Percentiles rank a stretch among this genome's conserved stretches.
Conservation (phyloP, 2,797 vertebrate genomes). For the Sphenodon punctatus region DNA sequence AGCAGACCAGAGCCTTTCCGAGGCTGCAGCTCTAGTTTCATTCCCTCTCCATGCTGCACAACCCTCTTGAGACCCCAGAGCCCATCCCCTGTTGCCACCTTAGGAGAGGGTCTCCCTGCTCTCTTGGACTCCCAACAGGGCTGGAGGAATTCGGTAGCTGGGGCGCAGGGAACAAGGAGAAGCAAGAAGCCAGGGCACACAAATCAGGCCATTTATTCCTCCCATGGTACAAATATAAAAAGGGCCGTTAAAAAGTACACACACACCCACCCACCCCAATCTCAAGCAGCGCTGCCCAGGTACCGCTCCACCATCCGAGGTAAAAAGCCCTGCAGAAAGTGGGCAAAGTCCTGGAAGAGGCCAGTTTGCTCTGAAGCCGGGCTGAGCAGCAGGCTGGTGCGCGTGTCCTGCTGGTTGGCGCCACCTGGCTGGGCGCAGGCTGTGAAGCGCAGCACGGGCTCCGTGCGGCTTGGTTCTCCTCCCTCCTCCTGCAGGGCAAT, state of each 20-base stretch:
- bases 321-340: slow-evolving; percentile 86
- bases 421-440: slow-evolving; percentile 65
- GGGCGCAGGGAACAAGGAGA: too few relatives aligned
- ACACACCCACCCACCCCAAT: background rate
- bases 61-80: too few relatives aligned
- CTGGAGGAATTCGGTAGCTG: too few relatives aligned
- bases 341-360: slow-evolving; percentile 85
- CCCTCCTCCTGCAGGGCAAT: slow-evolving; percentile 75
- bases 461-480: background rate
- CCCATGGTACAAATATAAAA: too few relatives aligned
- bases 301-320: slow-evolving; percentile 78
- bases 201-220: too few relatives aligned
- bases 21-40: too few relatives aligned
- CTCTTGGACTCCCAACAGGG: too few relatives aligned
- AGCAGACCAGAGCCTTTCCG: too few relatives aligned
- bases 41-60: too few relatives aligned
- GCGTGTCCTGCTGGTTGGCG: accelerated
- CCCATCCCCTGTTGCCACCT: too few relatives aligned
- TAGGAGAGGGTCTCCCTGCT: too few relatives aligned
- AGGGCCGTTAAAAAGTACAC: background rate
- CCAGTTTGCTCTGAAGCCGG: slow-evolving; percentile 69
- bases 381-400: slow-evolving; percentile 56
- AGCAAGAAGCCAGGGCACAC: too few relatives aligned
- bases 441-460: slow-evolving; percentile 77
- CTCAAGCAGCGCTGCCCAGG: background rate